A percentile compares a stretch with the other conserved stretches of the same genome.
Conservation (phyloP, 2,113 vertebrate species). For the Maccullochella peelii region DNA sequence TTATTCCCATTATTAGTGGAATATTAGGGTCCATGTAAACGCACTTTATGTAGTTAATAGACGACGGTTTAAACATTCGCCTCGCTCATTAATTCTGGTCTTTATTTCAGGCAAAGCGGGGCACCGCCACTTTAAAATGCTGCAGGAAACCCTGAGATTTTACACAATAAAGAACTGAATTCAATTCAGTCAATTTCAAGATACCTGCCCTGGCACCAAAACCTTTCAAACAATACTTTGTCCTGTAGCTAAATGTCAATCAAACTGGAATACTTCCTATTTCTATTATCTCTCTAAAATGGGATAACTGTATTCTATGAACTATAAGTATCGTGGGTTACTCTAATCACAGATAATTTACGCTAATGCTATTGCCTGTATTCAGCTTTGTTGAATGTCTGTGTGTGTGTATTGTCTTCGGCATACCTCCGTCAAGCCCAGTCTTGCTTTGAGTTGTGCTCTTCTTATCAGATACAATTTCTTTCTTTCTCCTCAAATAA, state of each 20-base stretch:
- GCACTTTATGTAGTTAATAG: no score
- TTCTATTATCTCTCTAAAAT: not conserved
- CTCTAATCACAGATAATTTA: not conserved
- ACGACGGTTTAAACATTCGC: no score
- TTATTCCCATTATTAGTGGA: no score
- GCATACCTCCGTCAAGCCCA: slow-evolving; percentile 39
- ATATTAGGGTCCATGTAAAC: no score
- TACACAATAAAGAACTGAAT: no score
- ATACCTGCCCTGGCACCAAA: not conserved
- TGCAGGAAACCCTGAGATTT: no score
- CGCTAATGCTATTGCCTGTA: not conserved
- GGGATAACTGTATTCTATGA: not conserved
- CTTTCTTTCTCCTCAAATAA: not conserved
- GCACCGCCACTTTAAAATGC: no score
- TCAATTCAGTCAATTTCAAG: not conserved
- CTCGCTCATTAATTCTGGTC: no score
- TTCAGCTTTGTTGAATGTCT: not conserved
- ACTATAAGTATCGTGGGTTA: not conserved
- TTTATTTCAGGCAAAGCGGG: no score
- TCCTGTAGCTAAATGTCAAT: not conserved
- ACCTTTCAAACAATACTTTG: not conserved
- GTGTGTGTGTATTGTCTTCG: not conserved
- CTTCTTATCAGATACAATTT: slow-evolving; percentile 4
- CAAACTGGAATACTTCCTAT: not conserved
- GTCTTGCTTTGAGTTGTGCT: slow-evolving; percentile 27